These are phyloP conservation scores for Drosophila fungiperda DNA, from an alignment of 2,888 invertebrate genomes.

Conservation along the genomic window DNA sequence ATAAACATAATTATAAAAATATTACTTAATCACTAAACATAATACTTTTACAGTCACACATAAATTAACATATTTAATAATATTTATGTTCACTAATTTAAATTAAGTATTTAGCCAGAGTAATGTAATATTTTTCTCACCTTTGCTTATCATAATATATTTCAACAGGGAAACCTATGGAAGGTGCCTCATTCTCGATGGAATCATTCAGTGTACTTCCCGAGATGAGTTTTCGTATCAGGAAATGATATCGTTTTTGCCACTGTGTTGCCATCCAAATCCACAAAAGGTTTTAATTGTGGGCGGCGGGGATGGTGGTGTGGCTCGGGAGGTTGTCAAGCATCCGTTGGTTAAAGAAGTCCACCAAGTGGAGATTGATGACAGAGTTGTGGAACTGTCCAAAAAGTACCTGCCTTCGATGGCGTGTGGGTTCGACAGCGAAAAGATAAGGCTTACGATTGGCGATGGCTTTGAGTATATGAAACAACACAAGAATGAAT, in stretches of 20 bases:
- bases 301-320: slow-evolving; percentile 99
- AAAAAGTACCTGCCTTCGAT: slow-evolving; percentile 96
- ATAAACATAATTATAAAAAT: neutral
- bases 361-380: slow-evolving; percentile 98
- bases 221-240: slow-evolving; percentile 99
- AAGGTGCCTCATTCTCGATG: slow-evolving; percentile 94
- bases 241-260: slow-evolving; percentile 98
- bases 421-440: slow-evolving; percentile 93
- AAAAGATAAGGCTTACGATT: slow-evolving; percentile 93
- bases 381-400: slow-evolving; percentile 94
- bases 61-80: neutral
- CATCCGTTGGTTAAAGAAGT: slow-evolving; percentile 95
- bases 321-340: slow-evolving; percentile 97
- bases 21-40: neutral
- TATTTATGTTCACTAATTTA: neutral
- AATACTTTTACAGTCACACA: neutral
- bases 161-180: slow-evolving; percentile 87
- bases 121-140: neutral
- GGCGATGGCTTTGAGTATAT: slow-evolving; percentile 98
- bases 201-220: slow-evolving; percentile 98
- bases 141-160: neutral
- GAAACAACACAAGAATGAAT: slow-evolving; percentile 92
- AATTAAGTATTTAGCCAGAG: neutral
- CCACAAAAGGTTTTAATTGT: slow-evolving; percentile 97
- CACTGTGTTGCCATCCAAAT: slow-evolving; percentile 95